These are phyloP conservation scores for Troglohyphantes excavatus DNA, from an alignment of 2,888 invertebrate species.

Conservation along the genomic window DNA sequence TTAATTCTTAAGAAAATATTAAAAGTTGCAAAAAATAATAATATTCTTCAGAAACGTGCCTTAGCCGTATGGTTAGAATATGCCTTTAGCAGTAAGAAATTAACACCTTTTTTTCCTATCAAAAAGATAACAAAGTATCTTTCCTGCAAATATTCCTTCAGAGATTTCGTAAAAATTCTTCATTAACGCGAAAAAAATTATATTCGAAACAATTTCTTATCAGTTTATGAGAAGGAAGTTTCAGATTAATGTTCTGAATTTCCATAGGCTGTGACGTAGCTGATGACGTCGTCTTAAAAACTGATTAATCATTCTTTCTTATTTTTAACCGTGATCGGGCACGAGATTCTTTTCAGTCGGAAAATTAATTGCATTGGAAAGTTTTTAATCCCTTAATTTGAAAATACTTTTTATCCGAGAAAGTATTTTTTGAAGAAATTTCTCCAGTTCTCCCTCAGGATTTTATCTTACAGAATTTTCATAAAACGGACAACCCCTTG, in stretches of 20 bases:
- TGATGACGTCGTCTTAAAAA: slow-evolving; percentile 59
- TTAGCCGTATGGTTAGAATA: not conserved
- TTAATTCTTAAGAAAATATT: too few species aligned
- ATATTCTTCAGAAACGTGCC: too few species aligned
- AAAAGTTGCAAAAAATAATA: too few species aligned
- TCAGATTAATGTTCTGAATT: slow-evolving; percentile 56
- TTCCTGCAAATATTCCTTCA: slow-evolving; percentile 12
- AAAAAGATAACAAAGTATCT: slow-evolving; percentile 2
- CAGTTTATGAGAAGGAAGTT: slow-evolving; percentile 20
- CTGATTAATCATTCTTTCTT: slow-evolving; percentile 53
- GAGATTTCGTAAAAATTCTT: slow-evolving; percentile 54
- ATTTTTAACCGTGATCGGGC: slow-evolving; percentile 38
- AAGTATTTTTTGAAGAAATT: not conserved
- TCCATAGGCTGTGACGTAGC: slow-evolving; percentile 17
- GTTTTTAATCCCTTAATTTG: slow-evolving; percentile 36
- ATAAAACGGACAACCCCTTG: slow-evolving; percentile 30
- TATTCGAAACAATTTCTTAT: slow-evolving; percentile 39
- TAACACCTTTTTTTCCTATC: not conserved
- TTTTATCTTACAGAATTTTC: slow-evolving; percentile 16
- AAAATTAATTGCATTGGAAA: slow-evolving; percentile 50
- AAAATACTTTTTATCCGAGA: not conserved
- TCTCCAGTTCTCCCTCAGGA: not conserved
- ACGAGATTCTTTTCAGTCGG: slow-evolving; percentile 43
- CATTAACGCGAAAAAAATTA: slow-evolving; percentile 35
- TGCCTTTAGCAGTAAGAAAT: not conserved